These are phyloP conservation scores for Kradibia gibbosae DNA, from an alignment of 1,140 invertebrate species.

Conservation along the genomic window DNA sequence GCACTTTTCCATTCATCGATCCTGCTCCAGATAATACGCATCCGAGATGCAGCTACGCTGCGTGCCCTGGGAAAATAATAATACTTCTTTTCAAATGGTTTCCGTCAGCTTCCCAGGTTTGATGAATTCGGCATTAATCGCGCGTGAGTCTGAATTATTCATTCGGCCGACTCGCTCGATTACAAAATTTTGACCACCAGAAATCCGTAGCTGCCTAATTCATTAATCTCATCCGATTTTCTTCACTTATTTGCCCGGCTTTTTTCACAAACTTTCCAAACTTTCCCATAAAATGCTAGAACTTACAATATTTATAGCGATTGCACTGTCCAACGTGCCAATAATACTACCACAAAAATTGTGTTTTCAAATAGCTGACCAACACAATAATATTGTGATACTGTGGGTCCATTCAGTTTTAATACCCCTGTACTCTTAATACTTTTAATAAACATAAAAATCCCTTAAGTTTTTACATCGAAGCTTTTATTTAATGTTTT, in stretches of 20 bases:
- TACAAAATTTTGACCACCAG: constrained; percentile 36
- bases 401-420: too few relatives aligned
- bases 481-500: too few relatives aligned
- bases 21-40: not conserved
- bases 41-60: not conserved
- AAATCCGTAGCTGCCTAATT: constrained; percentile 17
- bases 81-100: not conserved
- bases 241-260: not conserved
- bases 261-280: constrained; percentile 1
- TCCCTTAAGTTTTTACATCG: too few relatives aligned
- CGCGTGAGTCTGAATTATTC: constrained; percentile 42
- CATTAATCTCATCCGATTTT: not conserved
- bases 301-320: too few relatives aligned
- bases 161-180: constrained; percentile 14
- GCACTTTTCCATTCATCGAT: constrained; percentile 21
- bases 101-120: not conserved
- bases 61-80: constrained; percentile 12
- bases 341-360: too few relatives aligned
- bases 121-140: constrained; percentile 28
- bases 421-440: too few relatives aligned
- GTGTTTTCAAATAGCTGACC: too few relatives aligned
- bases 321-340: too few relatives aligned
- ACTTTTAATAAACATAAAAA: too few relatives aligned
- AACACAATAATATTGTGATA: too few relatives aligned
- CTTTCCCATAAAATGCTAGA: not conserved